Evolutionary conservation across 2,797 vertebrate species (phyloP).

Genomic region (Coracias cyanogaster): DNA sequence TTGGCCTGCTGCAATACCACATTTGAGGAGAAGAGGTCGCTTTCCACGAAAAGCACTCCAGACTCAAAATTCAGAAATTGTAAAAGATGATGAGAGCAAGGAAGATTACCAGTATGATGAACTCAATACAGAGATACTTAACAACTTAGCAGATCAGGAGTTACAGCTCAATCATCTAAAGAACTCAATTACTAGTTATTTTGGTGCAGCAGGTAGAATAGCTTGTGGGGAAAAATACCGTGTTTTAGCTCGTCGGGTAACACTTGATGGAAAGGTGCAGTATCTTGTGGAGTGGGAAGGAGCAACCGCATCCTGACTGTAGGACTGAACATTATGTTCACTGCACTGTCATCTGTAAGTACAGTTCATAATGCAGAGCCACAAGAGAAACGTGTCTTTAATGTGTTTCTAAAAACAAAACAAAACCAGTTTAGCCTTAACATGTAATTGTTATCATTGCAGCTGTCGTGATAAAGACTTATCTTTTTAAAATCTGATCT

Average conservation of each 20-base stretch:
- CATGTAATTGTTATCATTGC: conserved; percentile 77
- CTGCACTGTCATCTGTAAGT: conserved; percentile 81
- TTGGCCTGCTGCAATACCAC: conserved; percentile 88
- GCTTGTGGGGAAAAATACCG: conserved; percentile 97
- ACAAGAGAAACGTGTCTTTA: conserved; percentile 71
- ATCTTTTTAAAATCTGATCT: conserved; percentile 81
- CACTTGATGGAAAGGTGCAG: conserved; percentile 97
- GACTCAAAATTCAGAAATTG: conserved; percentile 89
- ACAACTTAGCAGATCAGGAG: conserved; percentile 91
- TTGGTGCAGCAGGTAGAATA: conserved; percentile 96
- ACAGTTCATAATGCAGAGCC: conserved; percentile 72
- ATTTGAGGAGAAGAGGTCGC: conserved; percentile 92
- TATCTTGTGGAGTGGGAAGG: conserved; percentile 99
- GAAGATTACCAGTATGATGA: conserved; percentile 87
- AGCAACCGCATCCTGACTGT: conserved; percentile 93
- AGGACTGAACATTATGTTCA: conserved; percentile 80
- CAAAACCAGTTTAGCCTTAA: conserved; percentile 83
- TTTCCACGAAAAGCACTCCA: conserved; percentile 90
- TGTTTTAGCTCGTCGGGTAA: conserved; percentile 93
- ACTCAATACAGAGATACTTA: conserved; percentile 91
- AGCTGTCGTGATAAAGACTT: conserved; percentile 80
- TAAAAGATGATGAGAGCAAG: conserved; percentile 84
- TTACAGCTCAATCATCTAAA: conserved; percentile 95
- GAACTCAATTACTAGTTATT: conserved; percentile 98
- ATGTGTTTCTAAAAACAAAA: conserved; percentile 71